Evolutionary conservation across 2,797 vertebrate genomes (phyloP).

Genomic region (Apodemus agrarius): DNA sequence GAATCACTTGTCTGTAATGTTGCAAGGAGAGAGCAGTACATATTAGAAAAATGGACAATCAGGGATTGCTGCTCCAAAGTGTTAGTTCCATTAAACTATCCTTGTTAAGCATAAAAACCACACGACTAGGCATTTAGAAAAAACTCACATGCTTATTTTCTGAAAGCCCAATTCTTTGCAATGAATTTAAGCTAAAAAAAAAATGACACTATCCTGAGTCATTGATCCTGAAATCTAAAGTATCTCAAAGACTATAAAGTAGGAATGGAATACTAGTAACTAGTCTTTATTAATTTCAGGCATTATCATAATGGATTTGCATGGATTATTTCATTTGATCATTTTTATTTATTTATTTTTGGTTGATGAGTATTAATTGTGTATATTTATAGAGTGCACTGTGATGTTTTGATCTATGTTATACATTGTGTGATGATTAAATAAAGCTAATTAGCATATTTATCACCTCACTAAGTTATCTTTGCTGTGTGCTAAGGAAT

Average conservation of each 20-base stretch:
- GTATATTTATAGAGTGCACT: background rate
- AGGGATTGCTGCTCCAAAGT: constrained; percentile 52
- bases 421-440: background rate
- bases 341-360: constrained; percentile 1
- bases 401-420: background rate
- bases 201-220: background rate
- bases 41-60: constrained; percentile 76
- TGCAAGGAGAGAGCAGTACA: constrained; percentile 67
- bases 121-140: constrained; percentile 46
- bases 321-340: constrained; percentile 29
- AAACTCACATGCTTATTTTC: constrained; percentile 3
- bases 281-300: constrained; percentile 15
- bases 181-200: constrained; percentile 37
- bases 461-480: background rate
- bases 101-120: background rate
- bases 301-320: background rate
- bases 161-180: constrained; percentile 31
- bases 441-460: background rate
- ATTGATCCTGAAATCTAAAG: constrained; percentile 20
- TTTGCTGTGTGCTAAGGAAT: background rate
- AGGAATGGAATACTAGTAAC: background rate
- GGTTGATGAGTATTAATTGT: background rate
- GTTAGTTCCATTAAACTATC: constrained; percentile 64
- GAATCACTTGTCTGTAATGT: constrained; percentile 62
- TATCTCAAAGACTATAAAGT: constrained; percentile 11